Conservation (phyloP, 1,140 invertebrate genomes). For the Aphelinus certus region DNA sequence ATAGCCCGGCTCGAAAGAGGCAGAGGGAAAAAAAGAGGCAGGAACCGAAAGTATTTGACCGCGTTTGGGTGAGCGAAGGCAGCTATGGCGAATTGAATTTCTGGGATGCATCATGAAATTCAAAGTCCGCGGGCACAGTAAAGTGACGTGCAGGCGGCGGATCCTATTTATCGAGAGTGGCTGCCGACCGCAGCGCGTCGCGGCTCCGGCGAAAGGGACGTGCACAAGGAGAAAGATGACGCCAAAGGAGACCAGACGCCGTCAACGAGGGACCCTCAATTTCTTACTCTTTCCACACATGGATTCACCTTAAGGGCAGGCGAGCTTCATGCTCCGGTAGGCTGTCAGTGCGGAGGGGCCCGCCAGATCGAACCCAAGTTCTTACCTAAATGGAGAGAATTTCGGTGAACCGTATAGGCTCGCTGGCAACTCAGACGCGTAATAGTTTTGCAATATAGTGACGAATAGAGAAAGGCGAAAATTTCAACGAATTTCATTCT, state of each 20-base stretch:
- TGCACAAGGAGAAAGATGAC: slow-evolving; percentile 41
- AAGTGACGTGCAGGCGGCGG: slow-evolving; percentile 19
- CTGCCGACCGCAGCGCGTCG: slow-evolving; percentile 3
- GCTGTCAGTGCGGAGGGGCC: slow-evolving; percentile 9
- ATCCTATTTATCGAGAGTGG: slow-evolving; percentile 22
- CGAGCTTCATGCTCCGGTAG: slow-evolving; percentile 43
- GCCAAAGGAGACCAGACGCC: slow-evolving; percentile 22
- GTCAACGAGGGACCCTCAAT: slow-evolving; percentile 31
- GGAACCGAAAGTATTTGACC: neutral
- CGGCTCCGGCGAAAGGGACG: slow-evolving; percentile 2
- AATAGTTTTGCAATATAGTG: too few relatives aligned
- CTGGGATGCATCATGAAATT: slow-evolving; percentile 58
- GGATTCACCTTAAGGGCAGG: slow-evolving; percentile 41
- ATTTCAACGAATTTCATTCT: too few relatives aligned
- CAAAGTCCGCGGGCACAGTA: slow-evolving; percentile 41
- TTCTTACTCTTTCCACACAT: slow-evolving; percentile 47
- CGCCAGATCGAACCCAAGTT: slow-evolving; percentile 45
- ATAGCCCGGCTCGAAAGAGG: neutral
- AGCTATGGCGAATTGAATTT: slow-evolving; percentile 52
- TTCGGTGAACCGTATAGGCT: too few relatives aligned
- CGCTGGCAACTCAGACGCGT: too few relatives aligned
- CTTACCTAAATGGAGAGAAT: neutral
- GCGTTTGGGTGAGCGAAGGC: slow-evolving; percentile 22
- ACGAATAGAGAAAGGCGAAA: too few relatives aligned
- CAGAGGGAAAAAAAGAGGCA: neutral